phyloP scores from a whole-genome alignment of 2,888 invertebrate genomes.

The Epirrhoe alternata region DNA sequence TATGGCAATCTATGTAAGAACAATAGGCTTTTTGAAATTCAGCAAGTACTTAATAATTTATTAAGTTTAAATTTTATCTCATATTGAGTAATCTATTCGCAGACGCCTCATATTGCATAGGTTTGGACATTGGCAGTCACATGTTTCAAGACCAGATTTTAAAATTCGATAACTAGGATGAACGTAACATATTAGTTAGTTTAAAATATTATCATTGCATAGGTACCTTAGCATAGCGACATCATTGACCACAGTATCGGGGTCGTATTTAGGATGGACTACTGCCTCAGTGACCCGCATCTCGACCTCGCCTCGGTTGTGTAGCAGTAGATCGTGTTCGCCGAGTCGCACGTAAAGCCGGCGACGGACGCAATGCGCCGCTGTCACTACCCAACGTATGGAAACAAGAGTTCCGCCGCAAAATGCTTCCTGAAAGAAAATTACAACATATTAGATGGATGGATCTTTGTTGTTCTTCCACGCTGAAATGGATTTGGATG shows the following conservation, averaged over 20 bases:
- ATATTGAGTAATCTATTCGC: too few species aligned
- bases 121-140: too few species aligned
- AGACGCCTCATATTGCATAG: too few species aligned
- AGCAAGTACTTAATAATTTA: too few species aligned
- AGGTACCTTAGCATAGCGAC: slow-evolving; percentile 92
- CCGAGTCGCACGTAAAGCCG: slow-evolving; percentile 92
- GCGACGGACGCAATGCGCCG: slow-evolving; percentile 93
- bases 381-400: slow-evolving; percentile 93
- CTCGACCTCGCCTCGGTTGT: slow-evolving; percentile 91
- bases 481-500: too few species aligned
- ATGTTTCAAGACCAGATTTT: too few species aligned
- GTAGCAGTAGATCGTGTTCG: slow-evolving; percentile 91
- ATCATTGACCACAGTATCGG: slow-evolving; percentile 96
- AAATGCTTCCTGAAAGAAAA: slow-evolving; percentile 89
- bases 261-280: slow-evolving; percentile 94
- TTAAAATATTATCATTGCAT: too few species aligned
- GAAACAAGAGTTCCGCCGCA: slow-evolving; percentile 95
- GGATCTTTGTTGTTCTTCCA: too few species aligned
- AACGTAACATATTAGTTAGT: too few species aligned
- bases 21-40: not conserved
- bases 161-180: too few species aligned
- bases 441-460: not conserved
- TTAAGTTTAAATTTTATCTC: too few species aligned
- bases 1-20: slow-evolving; percentile 62
- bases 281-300: slow-evolving; percentile 90